A percentile compares a stretch with the other conserved stretches of the same genome.
Evolutionary conservation across 2,888 invertebrate genomes (phyloP).

Genomic region (Drosophila acutilabella): DNA sequence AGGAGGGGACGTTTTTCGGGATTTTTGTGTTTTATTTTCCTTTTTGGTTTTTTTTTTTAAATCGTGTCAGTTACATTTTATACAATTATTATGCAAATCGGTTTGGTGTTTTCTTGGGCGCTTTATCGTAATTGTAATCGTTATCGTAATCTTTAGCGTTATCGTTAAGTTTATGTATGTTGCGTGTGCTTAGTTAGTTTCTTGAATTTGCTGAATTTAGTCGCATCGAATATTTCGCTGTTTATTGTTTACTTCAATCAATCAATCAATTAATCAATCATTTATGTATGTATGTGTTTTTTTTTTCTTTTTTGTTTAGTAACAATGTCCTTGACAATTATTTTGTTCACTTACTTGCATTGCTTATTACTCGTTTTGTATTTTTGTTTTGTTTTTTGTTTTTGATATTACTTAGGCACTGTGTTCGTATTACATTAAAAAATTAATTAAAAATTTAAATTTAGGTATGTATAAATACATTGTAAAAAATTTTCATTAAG

Average conservation of each 20-base stretch:
- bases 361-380: conserved; percentile 66
- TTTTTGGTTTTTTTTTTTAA: conserved; percentile 1
- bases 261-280: conserved; percentile 21
- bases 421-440: conserved; percentile 85
- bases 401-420: conserved; percentile 85
- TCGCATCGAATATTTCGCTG: conserved; percentile 31
- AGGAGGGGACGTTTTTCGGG: conserved; percentile 3
- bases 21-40: not conserved
- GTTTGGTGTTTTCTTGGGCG: conserved; percentile 19
- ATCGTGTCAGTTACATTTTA: conserved; percentile 62
- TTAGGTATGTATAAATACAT: conserved; percentile 82
- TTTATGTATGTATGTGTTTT: conserved; percentile 39
- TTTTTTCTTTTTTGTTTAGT: conserved; percentile 61
- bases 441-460: conserved; percentile 83
- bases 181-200: conserved; percentile 34
- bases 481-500: conserved; percentile 79
- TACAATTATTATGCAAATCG: conserved; percentile 57
- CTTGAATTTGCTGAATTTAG: conserved; percentile 46
- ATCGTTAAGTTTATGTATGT: conserved; percentile 12
- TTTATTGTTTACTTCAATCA: conserved; percentile 30
- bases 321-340: conserved; percentile 84
- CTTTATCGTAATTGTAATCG: conserved; percentile 1
- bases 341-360: conserved; percentile 76
- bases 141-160: conserved; percentile 14
- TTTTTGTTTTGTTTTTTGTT: conserved; percentile 58